Evolutionary conservation across 2,113 vertebrate genomes (phyloP).

Genomic region (Mus musculus): DNA sequence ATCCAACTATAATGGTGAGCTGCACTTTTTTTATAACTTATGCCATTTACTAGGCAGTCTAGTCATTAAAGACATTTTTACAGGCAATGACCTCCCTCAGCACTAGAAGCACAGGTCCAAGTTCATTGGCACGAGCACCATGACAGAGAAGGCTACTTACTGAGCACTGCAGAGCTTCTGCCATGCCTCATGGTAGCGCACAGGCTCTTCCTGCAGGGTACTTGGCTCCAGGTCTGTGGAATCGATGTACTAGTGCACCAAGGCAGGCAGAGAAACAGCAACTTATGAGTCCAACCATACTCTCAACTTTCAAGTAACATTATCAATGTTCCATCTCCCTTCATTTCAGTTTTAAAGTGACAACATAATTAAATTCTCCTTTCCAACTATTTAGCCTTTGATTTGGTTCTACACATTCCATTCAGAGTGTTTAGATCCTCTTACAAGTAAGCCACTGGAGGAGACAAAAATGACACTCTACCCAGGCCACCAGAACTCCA

Average conservation of each 20-base stretch:
- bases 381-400: background rate
- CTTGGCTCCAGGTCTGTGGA: constrained; percentile 94
- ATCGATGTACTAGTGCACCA: constrained; percentile 92
- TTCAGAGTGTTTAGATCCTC: background rate
- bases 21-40: background rate
- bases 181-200: constrained; percentile 97
- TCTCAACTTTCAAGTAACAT: background rate
- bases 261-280: background rate
- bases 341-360: constrained; percentile 37
- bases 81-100: background rate
- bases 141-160: constrained; percentile 86
- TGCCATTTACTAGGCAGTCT: background rate
- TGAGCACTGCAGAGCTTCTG: constrained; percentile 97
- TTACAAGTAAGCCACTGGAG: background rate
- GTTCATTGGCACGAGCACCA: background rate
- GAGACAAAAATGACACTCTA: background rate
- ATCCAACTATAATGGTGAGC: background rate
- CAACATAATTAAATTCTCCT: background rate
- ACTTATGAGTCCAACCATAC: background rate
- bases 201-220: constrained; percentile 94
- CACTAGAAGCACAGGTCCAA: background rate
- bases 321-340: background rate
- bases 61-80: background rate
- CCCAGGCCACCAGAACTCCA: background rate
- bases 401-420: background rate